These are phyloP conservation scores for Agrilus mali DNA, from an alignment of 2,888 invertebrate genomes.

Conservation along the genomic window DNA sequence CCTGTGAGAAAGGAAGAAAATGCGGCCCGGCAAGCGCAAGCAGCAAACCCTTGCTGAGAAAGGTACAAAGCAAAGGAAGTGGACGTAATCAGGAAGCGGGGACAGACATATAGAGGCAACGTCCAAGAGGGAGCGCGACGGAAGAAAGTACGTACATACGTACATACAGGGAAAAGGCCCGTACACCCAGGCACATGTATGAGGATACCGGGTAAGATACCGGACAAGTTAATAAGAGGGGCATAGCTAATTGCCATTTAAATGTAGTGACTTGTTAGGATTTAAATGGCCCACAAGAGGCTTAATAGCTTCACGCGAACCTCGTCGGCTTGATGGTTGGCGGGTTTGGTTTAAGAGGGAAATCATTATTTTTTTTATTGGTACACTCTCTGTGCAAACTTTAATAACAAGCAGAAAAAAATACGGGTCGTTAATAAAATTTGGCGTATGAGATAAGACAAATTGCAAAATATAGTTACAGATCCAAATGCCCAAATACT, in stretches of 20 bases:
- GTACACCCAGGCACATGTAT: constrained; percentile 1
- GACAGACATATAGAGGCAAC: constrained; percentile 4
- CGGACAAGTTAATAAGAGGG: constrained; percentile 23
- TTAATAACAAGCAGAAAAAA: too few species aligned
- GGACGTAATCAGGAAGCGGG: constrained; percentile 30
- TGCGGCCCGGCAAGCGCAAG: constrained; percentile 8
- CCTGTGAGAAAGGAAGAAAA: constrained; percentile 27
- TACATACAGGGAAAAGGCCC: too few species aligned
- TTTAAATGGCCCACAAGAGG: constrained; percentile 18
- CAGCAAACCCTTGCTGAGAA: constrained; percentile 30
- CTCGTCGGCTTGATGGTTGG: neutral
- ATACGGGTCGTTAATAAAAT: too few species aligned
- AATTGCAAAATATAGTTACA: too few species aligned
- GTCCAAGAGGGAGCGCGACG: too few species aligned
- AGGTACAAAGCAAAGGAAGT: constrained; percentile 28
- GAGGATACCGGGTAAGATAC: constrained; percentile 16
- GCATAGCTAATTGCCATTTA: constrained; percentile 22
- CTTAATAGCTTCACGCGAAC: constrained; percentile 15
- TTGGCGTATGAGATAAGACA: too few species aligned
- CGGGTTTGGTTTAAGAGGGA: too few species aligned
- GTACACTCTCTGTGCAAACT: too few species aligned
- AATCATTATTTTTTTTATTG: too few species aligned
- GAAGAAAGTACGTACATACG: too few species aligned
- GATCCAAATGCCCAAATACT: too few species aligned
- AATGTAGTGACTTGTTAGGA: constrained; percentile 18